Evolutionary conservation across 1,140 invertebrate species (phyloP), one percentile per base, ranked within the genome.

Genomic region (Ladona fulva): DNA sequence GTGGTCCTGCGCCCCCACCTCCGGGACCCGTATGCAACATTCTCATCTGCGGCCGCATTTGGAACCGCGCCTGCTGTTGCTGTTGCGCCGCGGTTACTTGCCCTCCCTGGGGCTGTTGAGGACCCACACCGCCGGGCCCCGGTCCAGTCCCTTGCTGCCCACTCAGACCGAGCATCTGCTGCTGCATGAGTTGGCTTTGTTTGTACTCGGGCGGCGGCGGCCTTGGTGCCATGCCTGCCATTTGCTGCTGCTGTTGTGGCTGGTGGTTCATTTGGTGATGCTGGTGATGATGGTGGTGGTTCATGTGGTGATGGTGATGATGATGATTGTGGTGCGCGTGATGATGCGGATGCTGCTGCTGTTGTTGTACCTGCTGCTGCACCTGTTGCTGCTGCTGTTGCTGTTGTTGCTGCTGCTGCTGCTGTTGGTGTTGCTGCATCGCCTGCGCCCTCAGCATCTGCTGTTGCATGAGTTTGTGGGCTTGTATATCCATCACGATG

Each of bases 181-280:
- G 76, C 76, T 77, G 76, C 76, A 77, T 77, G 14, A 77, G n/a
- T 24, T 77, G 76, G 25, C 42, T 52, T 19, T 42, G 59, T 85
- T 92, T 93, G 84, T 93, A 93, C 83, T 93, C 92, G 0, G 92
- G 92, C 29, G 92, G 92, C 24, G 92, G 92, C 19, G 92, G 92
- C 74, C 92, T 86, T 11, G 86, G 83, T 6, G 85, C 83, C 84
- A 88, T 87, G 78, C 86, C 86, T 11, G 16, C 52, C 79, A 88
- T 85, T 77, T 86, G 84, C 77, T 85, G 85, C 78, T 66, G 52
- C 52, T 66, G 52, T 19, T 52, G 44, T 19, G 10, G 44, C 52
- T 66, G 52, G 14, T 66, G 52, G 52, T 66, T 66, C 52, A 66
- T 66, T 22, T 66, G 52, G 52, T 66, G 52, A 12, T 37, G 52